Evolutionary conservation across 2,888 invertebrate genomes (phyloP), one percentile per base, ranked within the genome.

Genomic region (Lithophane semibrunnea): DNA sequence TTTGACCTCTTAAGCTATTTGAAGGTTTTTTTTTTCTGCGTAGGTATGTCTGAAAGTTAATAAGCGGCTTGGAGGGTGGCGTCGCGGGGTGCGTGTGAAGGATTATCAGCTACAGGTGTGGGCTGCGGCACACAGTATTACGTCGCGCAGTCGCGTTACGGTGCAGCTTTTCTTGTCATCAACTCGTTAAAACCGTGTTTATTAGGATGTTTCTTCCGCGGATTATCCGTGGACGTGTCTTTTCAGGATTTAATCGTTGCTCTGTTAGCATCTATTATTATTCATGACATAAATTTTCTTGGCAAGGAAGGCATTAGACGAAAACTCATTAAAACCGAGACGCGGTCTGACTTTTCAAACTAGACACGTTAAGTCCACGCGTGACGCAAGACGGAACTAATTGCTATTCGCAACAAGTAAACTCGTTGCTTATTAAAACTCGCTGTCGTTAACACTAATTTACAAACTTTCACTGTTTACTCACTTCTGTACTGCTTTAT

Each of bases 341-440:
- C 96, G 96, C 95, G 95, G 93, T 91, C 94, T 94, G 96, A 96
- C 95, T 96, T 96, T 96, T 95, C 95, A 96, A 96, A 96, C 94
- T 95, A 95, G 95, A 96, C 95, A 93, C 96, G 96, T 95, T 96
- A 96, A 96, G 96, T 94, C 95, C 96, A 96, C 95, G 96, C 96
- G 96, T 96, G 96, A 94, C 94, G 92, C 91, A 91, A 92, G 91
- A 92, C 91, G 89, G 89, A 90, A 91, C 93, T 95, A 93, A 95
- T 95, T 95, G 94, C 94, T 91, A 96, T 95, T 95, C 95, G 94
- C 91, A 88, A 92, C 94, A 93, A 94, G 94, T 91, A 91, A 91
- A 91, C 92, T 86, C 89, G 90, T 92, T 94, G 93, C 94, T 95
- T 95, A 95, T 95, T 95, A 95, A 94, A 94, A 94, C 92, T 90